phyloP scores from a whole-genome alignment of 2,888 invertebrate species.

The Calephelis perditalis region DNA sequence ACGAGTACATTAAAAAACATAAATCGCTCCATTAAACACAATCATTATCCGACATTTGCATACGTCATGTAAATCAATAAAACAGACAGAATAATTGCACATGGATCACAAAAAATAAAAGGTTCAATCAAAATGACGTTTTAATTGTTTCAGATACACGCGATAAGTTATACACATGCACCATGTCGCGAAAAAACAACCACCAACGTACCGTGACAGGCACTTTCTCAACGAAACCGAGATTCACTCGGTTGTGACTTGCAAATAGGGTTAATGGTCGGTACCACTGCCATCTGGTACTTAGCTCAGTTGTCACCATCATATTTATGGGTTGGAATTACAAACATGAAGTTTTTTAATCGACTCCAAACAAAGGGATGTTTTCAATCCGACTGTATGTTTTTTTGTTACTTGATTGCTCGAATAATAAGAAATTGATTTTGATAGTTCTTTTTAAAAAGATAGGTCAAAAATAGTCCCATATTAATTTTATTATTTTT shows the following conservation, averaged over 20 bases:
- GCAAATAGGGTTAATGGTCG: slow-evolving; percentile 29
- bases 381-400: too few relatives aligned
- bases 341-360: too few relatives aligned
- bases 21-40: not conserved
- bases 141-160: slow-evolving; percentile 6
- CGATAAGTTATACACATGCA: slow-evolving; percentile 20
- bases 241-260: slow-evolving; percentile 31
- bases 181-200: slow-evolving; percentile 41
- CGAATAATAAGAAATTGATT: too few relatives aligned
- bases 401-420: too few relatives aligned
- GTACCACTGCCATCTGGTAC: slow-evolving; percentile 13
- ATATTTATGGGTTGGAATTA: too few relatives aligned
- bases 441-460: too few relatives aligned
- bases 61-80: slow-evolving; percentile 1
- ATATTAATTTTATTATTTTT: too few relatives aligned
- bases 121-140: slow-evolving; percentile 7
- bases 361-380: too few relatives aligned
- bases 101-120: slow-evolving; percentile 1
- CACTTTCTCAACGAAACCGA: slow-evolving; percentile 47
- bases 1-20: not conserved
- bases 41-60: slow-evolving; percentile 1
- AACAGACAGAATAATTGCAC: not conserved
- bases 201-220: slow-evolving; percentile 41
- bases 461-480: too few relatives aligned
- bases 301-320: too few relatives aligned